phyloP scores from a whole-genome alignment of 2,888 invertebrate genomes.

The Apodemia mormo region DNA sequence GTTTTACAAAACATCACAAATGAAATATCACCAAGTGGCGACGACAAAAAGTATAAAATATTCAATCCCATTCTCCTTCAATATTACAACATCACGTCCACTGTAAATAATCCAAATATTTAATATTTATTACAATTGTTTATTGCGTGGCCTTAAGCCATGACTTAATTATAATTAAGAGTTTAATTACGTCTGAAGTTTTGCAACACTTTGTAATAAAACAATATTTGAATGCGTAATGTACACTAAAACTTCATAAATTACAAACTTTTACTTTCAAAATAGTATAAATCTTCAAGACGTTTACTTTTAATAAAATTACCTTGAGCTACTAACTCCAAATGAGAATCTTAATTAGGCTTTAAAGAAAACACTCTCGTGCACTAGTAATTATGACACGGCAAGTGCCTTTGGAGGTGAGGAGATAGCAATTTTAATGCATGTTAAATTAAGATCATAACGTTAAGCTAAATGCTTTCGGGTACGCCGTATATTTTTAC shows the following conservation, averaged over 20 bases:
- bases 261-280: conserved; percentile 15
- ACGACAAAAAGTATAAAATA: too few relatives aligned
- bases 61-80: too few relatives aligned
- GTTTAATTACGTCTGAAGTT: conserved; percentile 15
- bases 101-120: too few relatives aligned
- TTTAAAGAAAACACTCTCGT: conserved; percentile 14
- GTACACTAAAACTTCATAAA: conserved; percentile 4
- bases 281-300: conserved; percentile 7
- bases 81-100: too few relatives aligned
- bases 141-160: conserved; percentile 2
- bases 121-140: too few relatives aligned
- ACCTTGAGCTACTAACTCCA: conserved; percentile 15
- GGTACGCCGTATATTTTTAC: neutral
- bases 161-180: neutral
- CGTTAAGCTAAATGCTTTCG: neutral
- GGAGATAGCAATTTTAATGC: conserved; percentile 22
- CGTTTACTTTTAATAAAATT: conserved; percentile 15
- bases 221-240: conserved; percentile 19
- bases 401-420: conserved; percentile 22
- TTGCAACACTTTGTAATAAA: conserved; percentile 11
- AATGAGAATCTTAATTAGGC: conserved; percentile 13
- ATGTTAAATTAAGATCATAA: conserved; percentile 9
- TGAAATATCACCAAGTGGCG: too few relatives aligned
- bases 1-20: too few relatives aligned
- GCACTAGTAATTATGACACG: conserved; percentile 9